Evolutionary conservation across 1,140 invertebrate species (phyloP).

Genomic region (Drosophila dunni): DNA sequence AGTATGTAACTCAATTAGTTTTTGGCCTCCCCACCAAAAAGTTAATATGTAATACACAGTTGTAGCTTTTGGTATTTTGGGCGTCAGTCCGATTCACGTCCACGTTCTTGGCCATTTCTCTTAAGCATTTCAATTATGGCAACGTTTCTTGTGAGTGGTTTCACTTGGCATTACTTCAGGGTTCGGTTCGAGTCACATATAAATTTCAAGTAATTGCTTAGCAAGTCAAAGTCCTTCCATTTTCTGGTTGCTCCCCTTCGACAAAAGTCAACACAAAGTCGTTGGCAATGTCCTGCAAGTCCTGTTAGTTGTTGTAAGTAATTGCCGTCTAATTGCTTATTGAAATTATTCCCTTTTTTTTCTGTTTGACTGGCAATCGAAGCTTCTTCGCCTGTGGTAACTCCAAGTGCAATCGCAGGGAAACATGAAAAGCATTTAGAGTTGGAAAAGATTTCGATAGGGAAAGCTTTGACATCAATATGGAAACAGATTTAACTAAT

Average conservation of each 20-base stretch:
- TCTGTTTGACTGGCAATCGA: constrained; percentile 41
- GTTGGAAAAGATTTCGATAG: not conserved
- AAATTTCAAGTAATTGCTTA: constrained; percentile 80
- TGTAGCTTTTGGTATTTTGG: constrained; percentile 49
- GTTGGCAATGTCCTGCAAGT: constrained; percentile 3
- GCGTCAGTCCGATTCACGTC: constrained; percentile 50
- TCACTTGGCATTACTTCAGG: constrained; percentile 47
- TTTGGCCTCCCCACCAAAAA: constrained; percentile 61
- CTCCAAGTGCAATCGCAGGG: constrained; percentile 7
- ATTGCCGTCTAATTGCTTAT: constrained; percentile 81
- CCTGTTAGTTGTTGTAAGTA: constrained; percentile 74
- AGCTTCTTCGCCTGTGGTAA: constrained; percentile 10
- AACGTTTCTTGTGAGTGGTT: constrained; percentile 45
- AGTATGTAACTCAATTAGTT: constrained; percentile 83
- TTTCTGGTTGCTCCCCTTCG: constrained; percentile 39
- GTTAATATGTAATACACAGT: constrained; percentile 67
- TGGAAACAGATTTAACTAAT: constrained; percentile 25
- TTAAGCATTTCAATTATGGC: constrained; percentile 78
- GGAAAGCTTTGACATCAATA: constrained; percentile 27
- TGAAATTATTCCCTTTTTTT: constrained; percentile 63
- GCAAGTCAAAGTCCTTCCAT: constrained; percentile 37
- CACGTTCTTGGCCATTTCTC: constrained; percentile 62
- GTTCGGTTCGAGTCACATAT: constrained; percentile 64
- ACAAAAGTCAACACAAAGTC: constrained; percentile 67
- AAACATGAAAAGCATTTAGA: constrained; percentile 6